Conservation (phyloP, 1,140 invertebrate genomes). For the Doryteuthis pealeii region DNA sequence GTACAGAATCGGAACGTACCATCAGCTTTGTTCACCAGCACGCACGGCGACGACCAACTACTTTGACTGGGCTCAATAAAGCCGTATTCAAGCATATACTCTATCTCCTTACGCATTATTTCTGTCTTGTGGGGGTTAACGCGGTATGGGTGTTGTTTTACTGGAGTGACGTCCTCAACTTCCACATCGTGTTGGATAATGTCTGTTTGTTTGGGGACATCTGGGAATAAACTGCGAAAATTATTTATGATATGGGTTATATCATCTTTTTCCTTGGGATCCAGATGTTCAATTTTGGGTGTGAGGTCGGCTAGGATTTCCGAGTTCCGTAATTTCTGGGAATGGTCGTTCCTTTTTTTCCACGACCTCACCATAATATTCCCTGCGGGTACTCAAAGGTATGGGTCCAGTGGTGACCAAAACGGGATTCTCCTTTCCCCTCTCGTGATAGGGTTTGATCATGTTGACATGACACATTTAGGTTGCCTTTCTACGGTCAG, state of each 20-base stretch:
- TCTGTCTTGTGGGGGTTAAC: slow-evolving; percentile 54
- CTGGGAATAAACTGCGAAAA: background rate
- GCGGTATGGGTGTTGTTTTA: slow-evolving; percentile 34
- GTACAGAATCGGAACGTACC: slow-evolving; percentile 18
- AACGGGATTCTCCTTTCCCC: background rate
- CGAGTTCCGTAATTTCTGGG: background rate
- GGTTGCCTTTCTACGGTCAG: background rate
- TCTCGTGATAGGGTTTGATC: no score
- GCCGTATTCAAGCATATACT: slow-evolving; percentile 39
- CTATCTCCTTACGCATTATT: slow-evolving; percentile 50
- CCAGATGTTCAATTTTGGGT: slow-evolving; percentile 1
- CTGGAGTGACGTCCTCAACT: slow-evolving; percentile 12
- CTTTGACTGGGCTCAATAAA: slow-evolving; percentile 27
- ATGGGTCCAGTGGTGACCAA: background rate
- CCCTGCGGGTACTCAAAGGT: background rate
- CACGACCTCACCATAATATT: background rate
- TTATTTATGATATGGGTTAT: background rate
- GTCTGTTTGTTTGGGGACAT: slow-evolving; percentile 16
- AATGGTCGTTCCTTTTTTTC: background rate
- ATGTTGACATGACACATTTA: no score
- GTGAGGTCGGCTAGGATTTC: background rate
- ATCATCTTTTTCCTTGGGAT: background rate
- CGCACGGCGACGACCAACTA: slow-evolving; percentile 30
- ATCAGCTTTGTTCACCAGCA: slow-evolving; percentile 23
- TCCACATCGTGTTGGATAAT: slow-evolving; percentile 19